phyloP scores from a whole-genome alignment of 2,113 vertebrate genomes.

The Podocnemis expansa region DNA sequence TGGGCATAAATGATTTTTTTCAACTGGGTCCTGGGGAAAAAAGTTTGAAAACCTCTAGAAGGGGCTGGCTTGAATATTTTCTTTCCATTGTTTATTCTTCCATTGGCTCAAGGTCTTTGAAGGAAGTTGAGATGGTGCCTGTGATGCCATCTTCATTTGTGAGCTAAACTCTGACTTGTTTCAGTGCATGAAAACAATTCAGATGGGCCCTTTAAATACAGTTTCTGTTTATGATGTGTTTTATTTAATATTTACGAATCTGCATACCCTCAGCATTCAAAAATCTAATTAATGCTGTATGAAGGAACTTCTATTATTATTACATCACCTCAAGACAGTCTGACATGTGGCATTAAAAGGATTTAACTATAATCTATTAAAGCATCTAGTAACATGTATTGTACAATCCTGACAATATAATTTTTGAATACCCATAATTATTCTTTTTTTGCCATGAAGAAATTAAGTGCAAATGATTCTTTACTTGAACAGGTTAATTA shows the following conservation, averaged over 20 bases:
- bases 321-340: background rate
- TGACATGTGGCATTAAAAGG: background rate
- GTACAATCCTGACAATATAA: background rate
- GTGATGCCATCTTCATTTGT: fast-evolving
- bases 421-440: constrained; percentile 36
- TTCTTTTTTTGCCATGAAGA: background rate
- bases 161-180: background rate
- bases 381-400: background rate
- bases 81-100: background rate
- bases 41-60: background rate
- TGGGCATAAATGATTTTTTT: too few relatives aligned
- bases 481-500: background rate
- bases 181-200: background rate
- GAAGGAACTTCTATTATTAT: background rate
- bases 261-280: background rate
- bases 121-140: background rate
- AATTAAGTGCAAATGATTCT: background rate
- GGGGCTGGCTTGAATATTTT: background rate
- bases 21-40: too few relatives aligned
- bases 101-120: background rate
- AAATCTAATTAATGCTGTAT: background rate
- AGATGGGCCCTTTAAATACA: background rate
- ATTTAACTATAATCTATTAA: background rate
- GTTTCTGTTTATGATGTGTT: background rate
- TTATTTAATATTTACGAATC: background rate